phyloP scores from a whole-genome alignment of 2,797 vertebrate genomes.

The Tangara arthus region DNA sequence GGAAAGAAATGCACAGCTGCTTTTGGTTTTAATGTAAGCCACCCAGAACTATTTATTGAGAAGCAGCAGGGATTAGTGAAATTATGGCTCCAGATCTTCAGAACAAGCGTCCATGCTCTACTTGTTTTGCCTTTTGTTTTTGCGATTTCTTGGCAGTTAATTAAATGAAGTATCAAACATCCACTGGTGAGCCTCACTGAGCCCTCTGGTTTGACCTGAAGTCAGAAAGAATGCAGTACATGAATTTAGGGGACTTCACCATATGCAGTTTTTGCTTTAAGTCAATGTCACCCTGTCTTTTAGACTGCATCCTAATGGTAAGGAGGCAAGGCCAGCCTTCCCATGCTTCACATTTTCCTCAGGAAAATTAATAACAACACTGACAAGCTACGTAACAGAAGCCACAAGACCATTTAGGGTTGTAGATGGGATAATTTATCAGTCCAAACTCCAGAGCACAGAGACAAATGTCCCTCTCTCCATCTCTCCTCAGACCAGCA shows the following conservation, averaged over 20 bases:
- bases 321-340: constrained; percentile 16
- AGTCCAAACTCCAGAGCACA: not conserved
- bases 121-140: not conserved
- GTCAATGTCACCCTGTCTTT: not conserved
- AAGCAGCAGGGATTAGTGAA: not conserved
- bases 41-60: not conserved
- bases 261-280: not conserved
- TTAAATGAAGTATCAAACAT: not conserved
- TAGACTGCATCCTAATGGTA: not conserved
- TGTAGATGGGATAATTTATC: constrained; percentile 66
- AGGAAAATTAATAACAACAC: not conserved
- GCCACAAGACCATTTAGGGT: constrained; percentile 41
- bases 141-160: not conserved
- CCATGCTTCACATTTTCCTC: not conserved
- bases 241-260: not conserved
- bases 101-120: not conserved
- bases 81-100: not conserved
- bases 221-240: not conserved
- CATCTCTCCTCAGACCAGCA: not conserved
- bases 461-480: not conserved
- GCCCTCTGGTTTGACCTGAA: not conserved
- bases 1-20: not conserved
- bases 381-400: constrained; percentile 52
- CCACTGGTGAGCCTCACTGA: not conserved
- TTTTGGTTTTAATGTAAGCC: not conserved